Percentiles rank a stretch among this genome's conserved stretches.
These are phyloP conservation scores for Todiramphus chloris DNA, from an alignment of 2,113 vertebrate species.

Conservation along the genomic window DNA sequence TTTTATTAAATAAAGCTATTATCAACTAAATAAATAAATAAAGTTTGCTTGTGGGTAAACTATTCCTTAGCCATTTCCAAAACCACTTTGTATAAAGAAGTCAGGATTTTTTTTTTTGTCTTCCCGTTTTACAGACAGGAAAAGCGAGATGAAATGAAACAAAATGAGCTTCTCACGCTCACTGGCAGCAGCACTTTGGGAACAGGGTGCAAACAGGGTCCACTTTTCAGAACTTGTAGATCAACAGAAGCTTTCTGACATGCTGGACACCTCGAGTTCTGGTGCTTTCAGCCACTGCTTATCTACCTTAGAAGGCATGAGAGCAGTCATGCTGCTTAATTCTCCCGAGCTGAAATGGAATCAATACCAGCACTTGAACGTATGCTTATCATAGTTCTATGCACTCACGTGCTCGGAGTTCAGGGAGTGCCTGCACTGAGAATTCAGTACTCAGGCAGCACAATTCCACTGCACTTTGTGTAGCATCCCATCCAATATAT, in stretches of 20 bases:
- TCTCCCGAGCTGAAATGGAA: not conserved
- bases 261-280: not conserved
- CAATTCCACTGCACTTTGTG: not conserved
- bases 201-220: not conserved
- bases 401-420: accelerated
- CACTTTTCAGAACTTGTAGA: not conserved
- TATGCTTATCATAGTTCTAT: not conserved
- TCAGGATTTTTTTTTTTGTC: accelerated
- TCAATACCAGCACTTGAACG: not conserved
- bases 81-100: accelerated
- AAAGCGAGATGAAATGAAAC: not conserved
- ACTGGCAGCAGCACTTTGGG: not conserved
- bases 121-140: accelerated
- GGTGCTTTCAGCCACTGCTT: not conserved
- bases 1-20: not conserved
- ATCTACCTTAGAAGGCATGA: not conserved
- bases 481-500: not conserved
- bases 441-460: not conserved
- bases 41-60: not conserved
- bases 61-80: not conserved
- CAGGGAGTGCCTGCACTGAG: not conserved
- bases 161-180: not conserved
- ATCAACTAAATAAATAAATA: not conserved
- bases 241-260: not conserved
- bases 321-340: not conserved